These are phyloP conservation scores for Ameiurus melas DNA, from an alignment of 2,113 vertebrate species.

Conservation along the genomic window DNA sequence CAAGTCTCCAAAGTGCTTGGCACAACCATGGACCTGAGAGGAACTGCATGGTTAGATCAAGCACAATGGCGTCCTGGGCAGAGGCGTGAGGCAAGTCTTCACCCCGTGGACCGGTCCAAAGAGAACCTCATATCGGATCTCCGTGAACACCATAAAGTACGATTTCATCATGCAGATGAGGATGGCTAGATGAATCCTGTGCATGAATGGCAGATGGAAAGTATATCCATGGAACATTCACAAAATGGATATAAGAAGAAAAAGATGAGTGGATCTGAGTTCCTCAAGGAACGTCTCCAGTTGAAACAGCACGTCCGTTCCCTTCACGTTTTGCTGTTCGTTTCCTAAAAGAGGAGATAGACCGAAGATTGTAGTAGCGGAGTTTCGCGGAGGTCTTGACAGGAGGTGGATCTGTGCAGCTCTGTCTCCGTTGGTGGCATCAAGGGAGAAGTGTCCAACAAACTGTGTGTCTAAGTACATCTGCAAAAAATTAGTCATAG, in stretches of 20 bases:
- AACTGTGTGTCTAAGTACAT: slow-evolving; percentile 51
- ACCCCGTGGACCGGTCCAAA: slow-evolving; percentile 6
- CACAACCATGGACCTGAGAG: slow-evolving; percentile 77
- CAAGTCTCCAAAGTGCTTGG: slow-evolving; percentile 81
- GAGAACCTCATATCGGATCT: background rate
- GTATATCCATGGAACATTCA: slow-evolving; percentile 32
- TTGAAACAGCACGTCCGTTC: background rate
- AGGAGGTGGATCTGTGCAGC: slow-evolving; percentile 14
- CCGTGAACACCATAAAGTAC: background rate
- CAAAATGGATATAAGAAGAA: slow-evolving; percentile 5
- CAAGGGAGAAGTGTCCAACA: slow-evolving; percentile 42
- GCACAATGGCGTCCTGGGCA: slow-evolving; percentile 79
- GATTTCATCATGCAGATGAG: slow-evolving; percentile 18
- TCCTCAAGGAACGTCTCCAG: background rate
- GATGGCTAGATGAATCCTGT: slow-evolving; percentile 30
- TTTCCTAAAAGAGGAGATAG: background rate
- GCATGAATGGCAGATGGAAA: background rate
- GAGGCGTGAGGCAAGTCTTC: slow-evolving; percentile 24
- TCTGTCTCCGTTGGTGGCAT: slow-evolving; percentile 26
- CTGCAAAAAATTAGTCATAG: slow-evolving; percentile 70
- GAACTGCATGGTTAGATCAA: slow-evolving; percentile 85
- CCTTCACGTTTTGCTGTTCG: slow-evolving; percentile 4
- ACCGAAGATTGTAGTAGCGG: background rate
- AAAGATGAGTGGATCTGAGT: background rate
- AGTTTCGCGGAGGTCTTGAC: slow-evolving; percentile 35